Conservation (phyloP, 2,888 invertebrate species). For the Eledona agricola region DNA sequence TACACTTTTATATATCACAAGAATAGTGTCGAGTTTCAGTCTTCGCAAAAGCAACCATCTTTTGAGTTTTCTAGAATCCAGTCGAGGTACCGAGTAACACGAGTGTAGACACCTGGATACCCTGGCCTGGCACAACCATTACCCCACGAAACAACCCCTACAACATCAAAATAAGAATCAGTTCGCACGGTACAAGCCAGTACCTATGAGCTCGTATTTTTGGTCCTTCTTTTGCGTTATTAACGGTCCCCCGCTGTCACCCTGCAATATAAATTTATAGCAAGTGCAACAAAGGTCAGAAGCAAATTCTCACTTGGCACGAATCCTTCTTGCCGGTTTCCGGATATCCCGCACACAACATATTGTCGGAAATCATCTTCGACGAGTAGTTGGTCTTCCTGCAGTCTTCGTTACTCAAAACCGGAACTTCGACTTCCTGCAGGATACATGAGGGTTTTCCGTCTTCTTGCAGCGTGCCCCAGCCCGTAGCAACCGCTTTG, state of each 20-base stretch:
- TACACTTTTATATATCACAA: conserved; percentile 34
- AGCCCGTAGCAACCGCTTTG: conserved; percentile 81
- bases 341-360: conserved; percentile 86
- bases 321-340: conserved; percentile 78
- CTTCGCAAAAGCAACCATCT: conserved; percentile 84
- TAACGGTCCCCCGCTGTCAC: conserved; percentile 55
- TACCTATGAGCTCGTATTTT: conserved; percentile 83
- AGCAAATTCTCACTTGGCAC: conserved; percentile 69
- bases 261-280: conserved; percentile 49
- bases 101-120: conserved; percentile 86
- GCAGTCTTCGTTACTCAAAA: conserved; percentile 76
- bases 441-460: conserved; percentile 85
- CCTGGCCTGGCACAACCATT: conserved; percentile 87
- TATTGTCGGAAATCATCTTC: conserved; percentile 87
- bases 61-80: conserved; percentile 83
- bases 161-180: conserved; percentile 39
- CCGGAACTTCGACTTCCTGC: conserved; percentile 84
- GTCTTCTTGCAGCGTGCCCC: conserved; percentile 88
- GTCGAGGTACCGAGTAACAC: conserved; percentile 81
- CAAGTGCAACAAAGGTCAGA: not conserved
- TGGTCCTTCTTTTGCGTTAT: conserved; percentile 72
- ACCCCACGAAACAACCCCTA: conserved; percentile 88
- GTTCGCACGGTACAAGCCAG: conserved; percentile 45
- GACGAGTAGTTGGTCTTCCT: conserved; percentile 81
- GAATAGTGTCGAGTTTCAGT: conserved; percentile 58